These are phyloP conservation scores for Saxicola maurus DNA, from an alignment of 2,797 vertebrate species.

Conservation along the genomic window DNA sequence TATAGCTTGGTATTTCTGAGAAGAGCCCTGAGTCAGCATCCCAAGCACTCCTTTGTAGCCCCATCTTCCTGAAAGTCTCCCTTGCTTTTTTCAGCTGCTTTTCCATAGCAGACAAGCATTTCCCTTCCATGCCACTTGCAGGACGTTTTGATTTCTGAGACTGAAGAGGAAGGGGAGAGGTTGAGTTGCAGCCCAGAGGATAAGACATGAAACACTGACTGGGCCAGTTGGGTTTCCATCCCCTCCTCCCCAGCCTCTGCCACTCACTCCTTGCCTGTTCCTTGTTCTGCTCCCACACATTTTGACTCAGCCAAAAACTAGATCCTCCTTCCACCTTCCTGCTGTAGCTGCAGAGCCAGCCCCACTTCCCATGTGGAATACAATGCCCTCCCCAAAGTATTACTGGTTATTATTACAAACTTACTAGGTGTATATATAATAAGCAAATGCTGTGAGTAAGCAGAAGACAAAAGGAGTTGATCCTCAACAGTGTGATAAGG, in stretches of 20 bases:
- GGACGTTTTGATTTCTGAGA: not conserved
- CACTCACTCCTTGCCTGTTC: not conserved
- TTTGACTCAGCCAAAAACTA: not conserved
- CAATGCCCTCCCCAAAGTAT: not conserved
- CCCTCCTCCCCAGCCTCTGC: not conserved
- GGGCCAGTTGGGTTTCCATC: not conserved
- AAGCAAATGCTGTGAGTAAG: not conserved
- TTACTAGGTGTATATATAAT: not conserved
- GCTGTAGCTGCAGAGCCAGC: not conserved
- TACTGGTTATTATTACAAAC: not conserved
- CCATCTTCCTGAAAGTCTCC: not conserved
- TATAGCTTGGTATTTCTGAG: not conserved
- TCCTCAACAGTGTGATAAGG: not conserved
- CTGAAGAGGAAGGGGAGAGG: not conserved
- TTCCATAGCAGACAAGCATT: not conserved
- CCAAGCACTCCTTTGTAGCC: not conserved
- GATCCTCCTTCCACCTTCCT: not conserved
- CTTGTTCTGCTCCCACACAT: not conserved
- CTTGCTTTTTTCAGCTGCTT: not conserved
- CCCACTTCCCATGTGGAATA: not conserved
- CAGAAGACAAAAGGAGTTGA: not conserved
- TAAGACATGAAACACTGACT: fast-evolving
- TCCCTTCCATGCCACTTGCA: not conserved
- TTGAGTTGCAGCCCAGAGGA: not conserved
- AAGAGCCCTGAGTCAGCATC: not conserved